Evolutionary conservation across 1,140 invertebrate species (phyloP), one percentile per base, ranked within the genome.

Genomic region (Scaptomyza montana): DNA sequence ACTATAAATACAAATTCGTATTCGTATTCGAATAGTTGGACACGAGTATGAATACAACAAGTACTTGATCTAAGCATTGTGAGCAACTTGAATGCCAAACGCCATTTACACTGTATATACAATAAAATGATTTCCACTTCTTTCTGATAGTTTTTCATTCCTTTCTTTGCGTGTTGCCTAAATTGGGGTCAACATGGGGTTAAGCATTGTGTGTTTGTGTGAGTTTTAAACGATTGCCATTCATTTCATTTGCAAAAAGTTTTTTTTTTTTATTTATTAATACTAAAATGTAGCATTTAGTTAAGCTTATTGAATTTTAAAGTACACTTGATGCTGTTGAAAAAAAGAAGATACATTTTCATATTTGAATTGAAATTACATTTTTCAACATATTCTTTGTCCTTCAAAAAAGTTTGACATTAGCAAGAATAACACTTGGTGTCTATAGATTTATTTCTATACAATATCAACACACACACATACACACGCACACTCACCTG

Each of bases 101-200:
- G 63, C 60, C 72, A 74, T 82, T 80, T 80, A 62, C 73, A 81
- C 78, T 74, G 49, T 55, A 55, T 43, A 43, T 43, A 36, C 8
- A 36, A 43, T 60, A 54, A 73, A 60, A 57, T 56, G 64, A 67
- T 55, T 61, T 67, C 49, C 50, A 73, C 63, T 73, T 47, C 60
- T 73, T 60, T 54, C 16, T 28, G 56, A 55, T 73, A 61, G 69
- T 67, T 73, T 72, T 47, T 33, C 21, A 36, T 21, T 9, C 12
- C 30, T 30, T 30, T 36, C 7, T 9, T 36, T 36, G 7, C 30
- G 28, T 36, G 33, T 36, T 36, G 8, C 6, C 5, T 43, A 66
- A 55, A 67, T 55, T 67, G 70, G 49, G 70, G 70, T 73, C 56
- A 33, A 33, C 30, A 33, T 33, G 30, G 30, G 5, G 5, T 33